Percentiles rank a stretch among this genome's conserved stretches.
Conservation (phyloP, 2,113 vertebrate genomes). For the Halcyon malimbica region DNA sequence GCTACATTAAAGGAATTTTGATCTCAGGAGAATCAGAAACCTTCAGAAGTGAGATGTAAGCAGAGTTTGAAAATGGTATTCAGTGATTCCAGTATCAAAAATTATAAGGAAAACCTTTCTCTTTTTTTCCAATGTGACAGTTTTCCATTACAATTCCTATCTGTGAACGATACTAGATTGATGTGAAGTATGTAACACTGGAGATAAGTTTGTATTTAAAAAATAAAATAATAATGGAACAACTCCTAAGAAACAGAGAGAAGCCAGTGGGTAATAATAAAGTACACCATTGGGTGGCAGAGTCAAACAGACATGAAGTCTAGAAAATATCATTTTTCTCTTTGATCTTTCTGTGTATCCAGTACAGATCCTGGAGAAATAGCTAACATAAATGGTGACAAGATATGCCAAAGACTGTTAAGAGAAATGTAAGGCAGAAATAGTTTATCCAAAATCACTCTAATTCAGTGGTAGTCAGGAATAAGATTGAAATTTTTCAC, state of each 20-base stretch:
- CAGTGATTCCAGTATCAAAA: background rate
- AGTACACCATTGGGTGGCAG: background rate
- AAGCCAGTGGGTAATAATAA: background rate
- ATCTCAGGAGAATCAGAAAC: background rate
- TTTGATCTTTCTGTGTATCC: background rate
- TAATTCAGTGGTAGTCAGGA: background rate
- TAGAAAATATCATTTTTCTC: background rate
- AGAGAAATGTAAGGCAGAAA: background rate
- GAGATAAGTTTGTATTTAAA: background rate
- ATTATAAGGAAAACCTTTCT: accelerated
- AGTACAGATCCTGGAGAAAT: background rate
- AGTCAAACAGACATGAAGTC: background rate
- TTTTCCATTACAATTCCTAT: background rate
- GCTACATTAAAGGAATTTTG: background rate
- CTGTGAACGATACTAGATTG: background rate
- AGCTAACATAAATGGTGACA: background rate
- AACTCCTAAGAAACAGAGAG: background rate
- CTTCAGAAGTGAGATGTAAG: background rate
- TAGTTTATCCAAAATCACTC: background rate
- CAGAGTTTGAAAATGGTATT: background rate
- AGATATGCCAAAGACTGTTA: background rate
- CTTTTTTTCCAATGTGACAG: background rate
- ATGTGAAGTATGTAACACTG: background rate
- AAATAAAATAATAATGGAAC: background rate
- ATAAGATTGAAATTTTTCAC: background rate